phyloP scores from a whole-genome alignment of 2,797 vertebrate species.

The Potorous gilbertii region DNA sequence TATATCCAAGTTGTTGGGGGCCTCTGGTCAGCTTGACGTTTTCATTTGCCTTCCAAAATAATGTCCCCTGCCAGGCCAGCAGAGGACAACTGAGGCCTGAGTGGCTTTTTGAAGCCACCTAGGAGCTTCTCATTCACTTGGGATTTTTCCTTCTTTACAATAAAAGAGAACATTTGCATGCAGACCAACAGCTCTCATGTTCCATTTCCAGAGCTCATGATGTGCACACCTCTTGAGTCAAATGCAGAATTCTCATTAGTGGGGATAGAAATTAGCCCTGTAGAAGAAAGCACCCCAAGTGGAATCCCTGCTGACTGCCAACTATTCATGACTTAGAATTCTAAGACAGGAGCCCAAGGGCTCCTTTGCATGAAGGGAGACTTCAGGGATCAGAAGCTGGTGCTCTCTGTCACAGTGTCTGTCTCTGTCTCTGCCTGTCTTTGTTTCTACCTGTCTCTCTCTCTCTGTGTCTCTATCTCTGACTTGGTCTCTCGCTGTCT shows the following conservation, averaged over 20 bases:
- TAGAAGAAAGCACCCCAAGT: slow-evolving; percentile 38
- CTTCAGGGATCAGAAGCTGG: background rate
- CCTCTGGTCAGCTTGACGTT: background rate
- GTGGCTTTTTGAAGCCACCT: background rate
- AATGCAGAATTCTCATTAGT: slow-evolving; percentile 28
- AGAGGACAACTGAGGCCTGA: background rate
- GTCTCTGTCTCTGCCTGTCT: no score
- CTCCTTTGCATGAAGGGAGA: slow-evolving; percentile 8
- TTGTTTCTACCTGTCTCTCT: no score
- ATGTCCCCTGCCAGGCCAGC: background rate
- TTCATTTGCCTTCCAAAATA: background rate
- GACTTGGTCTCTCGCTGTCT: no score
- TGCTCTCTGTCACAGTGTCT: no score
- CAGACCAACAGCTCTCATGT: background rate
- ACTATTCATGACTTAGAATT: slow-evolving; percentile 49
- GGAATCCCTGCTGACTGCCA: slow-evolving; percentile 38
- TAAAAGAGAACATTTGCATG: slow-evolving; percentile 7
- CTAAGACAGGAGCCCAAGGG: slow-evolving; percentile 44
- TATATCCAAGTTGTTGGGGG: no score
- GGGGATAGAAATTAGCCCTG: slow-evolving; percentile 35
- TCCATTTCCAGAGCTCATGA: background rate
- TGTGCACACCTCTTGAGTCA: slow-evolving; percentile 25
- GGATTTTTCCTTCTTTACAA: slow-evolving; percentile 5
- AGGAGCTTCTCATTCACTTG: background rate
- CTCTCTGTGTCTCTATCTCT: no score